A percentile compares a stretch with the other conserved stretches of the same genome.
phyloP scores from a whole-genome alignment of 2,113 vertebrate species.

The Dipodomys stephensi region DNA sequence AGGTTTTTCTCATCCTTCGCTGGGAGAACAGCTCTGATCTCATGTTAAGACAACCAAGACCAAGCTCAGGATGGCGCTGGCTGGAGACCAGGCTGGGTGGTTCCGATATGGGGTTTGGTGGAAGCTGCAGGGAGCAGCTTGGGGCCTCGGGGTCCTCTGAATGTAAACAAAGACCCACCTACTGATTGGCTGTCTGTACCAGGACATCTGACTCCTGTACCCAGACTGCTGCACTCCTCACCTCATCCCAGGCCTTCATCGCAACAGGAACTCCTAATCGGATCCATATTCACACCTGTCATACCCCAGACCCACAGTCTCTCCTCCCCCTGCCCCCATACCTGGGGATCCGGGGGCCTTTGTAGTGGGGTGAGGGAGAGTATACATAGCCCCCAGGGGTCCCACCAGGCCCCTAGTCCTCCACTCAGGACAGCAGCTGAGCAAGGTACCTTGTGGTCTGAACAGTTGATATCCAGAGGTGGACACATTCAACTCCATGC shows the following conservation, averaged over 20 bases:
- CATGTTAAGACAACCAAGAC: background rate
- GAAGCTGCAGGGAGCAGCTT: slow-evolving; percentile 75
- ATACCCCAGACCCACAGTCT: slow-evolving; percentile 54
- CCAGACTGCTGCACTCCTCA: slow-evolving; percentile 85
- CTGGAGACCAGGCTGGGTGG: slow-evolving; percentile 34
- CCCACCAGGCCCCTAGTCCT: background rate
- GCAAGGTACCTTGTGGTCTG: slow-evolving; percentile 6
- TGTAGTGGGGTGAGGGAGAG: too few relatives aligned
- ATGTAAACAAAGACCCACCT: slow-evolving; percentile 74
- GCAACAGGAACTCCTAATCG: slow-evolving; percentile 54
- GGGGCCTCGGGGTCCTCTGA: slow-evolving; percentile 82
- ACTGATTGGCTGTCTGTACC: slow-evolving; percentile 70
- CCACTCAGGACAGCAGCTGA: background rate
- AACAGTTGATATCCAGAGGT: background rate
- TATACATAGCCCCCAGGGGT: background rate
- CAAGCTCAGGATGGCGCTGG: background rate
- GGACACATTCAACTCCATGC: background rate
- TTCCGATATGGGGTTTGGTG: slow-evolving; percentile 68
- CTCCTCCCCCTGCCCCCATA: background rate
- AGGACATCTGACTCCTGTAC: slow-evolving; percentile 78
- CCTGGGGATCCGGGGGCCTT: background rate
- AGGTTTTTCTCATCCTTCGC: slow-evolving; percentile 60
- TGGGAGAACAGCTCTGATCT: background rate
- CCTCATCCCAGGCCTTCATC: slow-evolving; percentile 74
- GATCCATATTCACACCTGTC: background rate